phyloP scores from a whole-genome alignment of 1,140 invertebrate genomes.

The Radopholus similis region DNA sequence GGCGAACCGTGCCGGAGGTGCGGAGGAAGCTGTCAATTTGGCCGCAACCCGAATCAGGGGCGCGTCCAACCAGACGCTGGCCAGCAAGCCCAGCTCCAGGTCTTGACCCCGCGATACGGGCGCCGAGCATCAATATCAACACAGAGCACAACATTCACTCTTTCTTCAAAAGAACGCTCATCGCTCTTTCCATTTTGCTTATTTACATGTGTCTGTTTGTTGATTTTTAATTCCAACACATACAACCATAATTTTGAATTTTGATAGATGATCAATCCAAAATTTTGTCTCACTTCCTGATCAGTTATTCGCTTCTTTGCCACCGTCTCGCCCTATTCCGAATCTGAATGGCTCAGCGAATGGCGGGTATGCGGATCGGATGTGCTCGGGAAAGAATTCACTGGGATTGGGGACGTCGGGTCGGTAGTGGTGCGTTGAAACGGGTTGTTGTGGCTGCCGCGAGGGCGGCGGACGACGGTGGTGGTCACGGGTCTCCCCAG shows the following conservation, averaged over 20 bases:
- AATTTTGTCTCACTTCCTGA: not conserved
- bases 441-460: not conserved
- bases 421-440: not conserved
- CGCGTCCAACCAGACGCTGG: not conserved
- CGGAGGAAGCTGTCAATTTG: not conserved
- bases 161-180: slow-evolving; percentile 2
- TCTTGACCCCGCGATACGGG: too few relatives aligned
- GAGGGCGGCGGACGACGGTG: not conserved
- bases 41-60: not conserved
- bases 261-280: not conserved
- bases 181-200: not conserved
- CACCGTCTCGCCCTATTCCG: not conserved
- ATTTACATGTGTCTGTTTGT: not conserved
- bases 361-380: slow-evolving; percentile 8
- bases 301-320: not conserved
- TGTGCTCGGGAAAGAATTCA: slow-evolving; percentile 14
- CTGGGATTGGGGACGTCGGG: not conserved
- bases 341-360: slow-evolving; percentile 3
- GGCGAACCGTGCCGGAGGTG: not conserved
- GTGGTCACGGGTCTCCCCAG: not conserved
- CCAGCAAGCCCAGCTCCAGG: too few relatives aligned
- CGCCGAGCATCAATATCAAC: too few relatives aligned
- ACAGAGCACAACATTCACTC: not conserved
- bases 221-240: not conserved
- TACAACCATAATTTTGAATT: not conserved